Percentiles rank a stretch among this genome's conserved stretches.
phyloP scores from a whole-genome alignment of 1,140 invertebrate genomes.

The Euura saliciscinereae region DNA sequence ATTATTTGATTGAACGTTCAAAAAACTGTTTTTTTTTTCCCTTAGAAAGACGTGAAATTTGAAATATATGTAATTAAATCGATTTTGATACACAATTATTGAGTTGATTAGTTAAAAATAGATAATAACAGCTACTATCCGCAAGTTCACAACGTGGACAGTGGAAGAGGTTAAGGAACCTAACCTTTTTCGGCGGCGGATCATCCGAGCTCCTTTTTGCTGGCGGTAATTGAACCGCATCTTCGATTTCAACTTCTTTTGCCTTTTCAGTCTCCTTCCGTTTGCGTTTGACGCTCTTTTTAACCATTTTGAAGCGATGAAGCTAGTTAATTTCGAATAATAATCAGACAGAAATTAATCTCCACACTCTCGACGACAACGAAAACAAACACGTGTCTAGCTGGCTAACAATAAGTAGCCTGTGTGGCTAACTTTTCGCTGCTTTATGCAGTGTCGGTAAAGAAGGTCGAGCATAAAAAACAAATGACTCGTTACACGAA shows the following conservation, averaged over 20 bases:
- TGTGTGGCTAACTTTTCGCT: too few relatives aligned
- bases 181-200: conserved; percentile 55
- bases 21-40: too few relatives aligned
- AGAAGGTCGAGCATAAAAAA: too few relatives aligned
- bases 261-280: conserved; percentile 30
- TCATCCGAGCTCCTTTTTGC: conserved; percentile 55
- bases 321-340: not conserved
- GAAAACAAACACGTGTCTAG: too few relatives aligned
- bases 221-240: conserved; percentile 37
- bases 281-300: conserved; percentile 41
- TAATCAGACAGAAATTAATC: too few relatives aligned
- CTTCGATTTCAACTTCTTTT: conserved; percentile 20
- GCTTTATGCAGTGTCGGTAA: too few relatives aligned
- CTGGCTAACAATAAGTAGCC: too few relatives aligned
- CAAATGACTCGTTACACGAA: too few relatives aligned
- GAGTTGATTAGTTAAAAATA: not conserved
- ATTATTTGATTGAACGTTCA: too few relatives aligned
- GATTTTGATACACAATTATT: conserved; percentile 17
- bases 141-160: too few relatives aligned
- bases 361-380: too few relatives aligned
- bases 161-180: conserved; percentile 15
- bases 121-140: too few relatives aligned
- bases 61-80: conserved; percentile 14
- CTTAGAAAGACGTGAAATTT: not conserved
- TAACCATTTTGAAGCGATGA: conserved; percentile 31